A percentile compares a stretch with the other conserved stretches of the same genome.
phyloP scores from a whole-genome alignment of 2,888 invertebrate species.

The Cordilura impudica region DNA sequence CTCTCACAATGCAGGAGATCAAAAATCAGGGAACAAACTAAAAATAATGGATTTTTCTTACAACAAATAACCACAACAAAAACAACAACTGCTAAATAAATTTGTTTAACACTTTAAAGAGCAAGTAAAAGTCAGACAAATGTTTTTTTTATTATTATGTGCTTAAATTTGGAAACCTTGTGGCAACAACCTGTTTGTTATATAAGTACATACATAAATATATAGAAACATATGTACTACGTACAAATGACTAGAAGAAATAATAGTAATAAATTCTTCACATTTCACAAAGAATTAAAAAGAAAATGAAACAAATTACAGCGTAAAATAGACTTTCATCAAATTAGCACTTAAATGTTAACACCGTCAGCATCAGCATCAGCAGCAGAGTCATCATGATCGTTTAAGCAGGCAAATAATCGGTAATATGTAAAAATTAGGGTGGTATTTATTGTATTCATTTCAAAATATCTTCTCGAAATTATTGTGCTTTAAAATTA shows the following conservation, averaged over 20 bases:
- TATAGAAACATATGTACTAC: not conserved
- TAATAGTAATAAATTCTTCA: slow-evolving; percentile 8
- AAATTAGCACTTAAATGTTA: slow-evolving; percentile 74
- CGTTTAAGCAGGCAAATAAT: not conserved
- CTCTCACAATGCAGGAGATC: not conserved
- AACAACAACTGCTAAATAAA: not conserved
- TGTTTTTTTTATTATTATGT: not conserved
- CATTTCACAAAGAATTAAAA: slow-evolving; percentile 55
- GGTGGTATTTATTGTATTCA: not conserved
- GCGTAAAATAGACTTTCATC: slow-evolving; percentile 74
- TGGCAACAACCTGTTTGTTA: slow-evolving; percentile 40
- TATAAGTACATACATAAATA: slow-evolving; percentile 8
- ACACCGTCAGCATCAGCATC: slow-evolving; percentile 61
- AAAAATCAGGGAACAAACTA: not conserved
- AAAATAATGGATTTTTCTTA: not conserved
- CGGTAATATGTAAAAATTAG: not conserved
- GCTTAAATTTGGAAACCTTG: not conserved
- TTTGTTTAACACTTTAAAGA: slow-evolving; percentile 46
- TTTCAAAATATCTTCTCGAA: too few relatives aligned
- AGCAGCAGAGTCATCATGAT: not conserved
- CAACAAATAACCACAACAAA: slow-evolving; percentile 11
- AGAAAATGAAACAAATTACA: slow-evolving; percentile 42
- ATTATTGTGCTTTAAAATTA: too few relatives aligned
- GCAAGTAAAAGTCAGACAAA: slow-evolving; percentile 3
- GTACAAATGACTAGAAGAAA: slow-evolving; percentile 1